A percentile compares a stretch with the other conserved stretches of the same genome.
phyloP scores from a whole-genome alignment of 2,113 vertebrate genomes.

The Gambusia affinis region DNA sequence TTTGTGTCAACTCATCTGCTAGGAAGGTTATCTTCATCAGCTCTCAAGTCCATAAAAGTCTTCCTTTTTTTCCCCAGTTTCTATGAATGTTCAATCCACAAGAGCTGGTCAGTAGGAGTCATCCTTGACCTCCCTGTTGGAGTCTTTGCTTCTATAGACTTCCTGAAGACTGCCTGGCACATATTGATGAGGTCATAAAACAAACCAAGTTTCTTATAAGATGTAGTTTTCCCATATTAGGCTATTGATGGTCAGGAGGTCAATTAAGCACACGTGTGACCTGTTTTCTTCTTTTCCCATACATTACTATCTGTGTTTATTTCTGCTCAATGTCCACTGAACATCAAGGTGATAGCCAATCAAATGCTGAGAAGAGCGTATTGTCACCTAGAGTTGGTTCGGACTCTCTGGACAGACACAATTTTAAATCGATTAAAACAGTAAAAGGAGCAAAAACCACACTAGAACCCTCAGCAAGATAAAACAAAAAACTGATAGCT shows the following conservation, averaged over 20 bases:
- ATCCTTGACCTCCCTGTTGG: slow-evolving; percentile 3
- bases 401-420: background rate
- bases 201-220: slow-evolving; percentile 29
- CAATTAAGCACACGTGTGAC: too few species aligned
- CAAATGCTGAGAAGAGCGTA: background rate
- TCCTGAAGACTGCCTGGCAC: slow-evolving; percentile 29
- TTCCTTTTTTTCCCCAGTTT: slow-evolving; percentile 50
- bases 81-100: slow-evolving; percentile 35
- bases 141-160: slow-evolving; percentile 34
- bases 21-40: slow-evolving; percentile 28
- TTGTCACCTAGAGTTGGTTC: background rate
- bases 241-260: background rate
- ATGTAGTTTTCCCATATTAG: slow-evolving; percentile 28
- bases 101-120: slow-evolving; percentile 30
- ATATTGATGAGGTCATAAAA: slow-evolving; percentile 49
- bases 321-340: too few species aligned
- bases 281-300: background rate
- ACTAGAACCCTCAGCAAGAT: too few species aligned
- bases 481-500: too few species aligned
- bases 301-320: background rate
- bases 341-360: too few species aligned
- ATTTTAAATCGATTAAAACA: background rate
- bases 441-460: background rate
- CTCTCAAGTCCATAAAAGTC: slow-evolving; percentile 58
- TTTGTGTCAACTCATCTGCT: slow-evolving; percentile 44